Conservation (phyloP, 2,797 vertebrate species). For the Cyprinodon diabolis region DNA sequence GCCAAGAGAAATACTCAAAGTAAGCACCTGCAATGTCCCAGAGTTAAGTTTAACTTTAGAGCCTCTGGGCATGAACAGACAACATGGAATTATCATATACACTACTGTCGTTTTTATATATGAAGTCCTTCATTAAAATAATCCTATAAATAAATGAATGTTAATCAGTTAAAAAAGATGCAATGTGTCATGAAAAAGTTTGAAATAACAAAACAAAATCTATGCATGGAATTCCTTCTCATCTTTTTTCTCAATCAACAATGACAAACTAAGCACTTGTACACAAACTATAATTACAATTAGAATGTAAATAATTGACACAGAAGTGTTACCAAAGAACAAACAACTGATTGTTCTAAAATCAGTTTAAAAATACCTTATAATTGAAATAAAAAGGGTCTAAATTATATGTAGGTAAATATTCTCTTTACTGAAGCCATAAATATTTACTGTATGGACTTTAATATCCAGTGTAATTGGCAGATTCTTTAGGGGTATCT, state of each 20-base stretch:
- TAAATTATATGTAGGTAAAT: too few species aligned
- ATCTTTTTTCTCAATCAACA: not conserved
- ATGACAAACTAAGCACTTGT: not conserved
- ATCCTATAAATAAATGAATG: conserved; percentile 34
- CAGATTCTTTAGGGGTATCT: too few species aligned
- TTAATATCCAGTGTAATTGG: too few species aligned
- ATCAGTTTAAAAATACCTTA: not conserved
- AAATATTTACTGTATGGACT: too few species aligned
- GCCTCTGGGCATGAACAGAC: conserved; percentile 33
- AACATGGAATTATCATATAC: conserved; percentile 38
- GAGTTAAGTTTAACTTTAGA: conserved; percentile 21
- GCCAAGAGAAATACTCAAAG: conserved; percentile 53
- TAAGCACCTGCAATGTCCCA: conserved; percentile 34
- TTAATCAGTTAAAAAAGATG: conserved; percentile 36
- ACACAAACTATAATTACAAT: not conserved
- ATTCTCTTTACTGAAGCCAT: too few species aligned
- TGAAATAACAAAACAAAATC: not conserved
- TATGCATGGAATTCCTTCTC: not conserved
- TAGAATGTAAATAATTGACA: not conserved
- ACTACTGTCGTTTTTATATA: too few species aligned
- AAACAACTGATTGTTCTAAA: not conserved
- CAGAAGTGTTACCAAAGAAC: not conserved
- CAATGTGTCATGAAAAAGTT: conserved; percentile 2
- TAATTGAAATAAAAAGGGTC: not conserved
- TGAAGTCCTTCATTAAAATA: too few species aligned